Percentiles rank a stretch among this genome's conserved stretches.
phyloP scores from a whole-genome alignment of 2,113 vertebrate species.

The Paratilapia polleni region DNA sequence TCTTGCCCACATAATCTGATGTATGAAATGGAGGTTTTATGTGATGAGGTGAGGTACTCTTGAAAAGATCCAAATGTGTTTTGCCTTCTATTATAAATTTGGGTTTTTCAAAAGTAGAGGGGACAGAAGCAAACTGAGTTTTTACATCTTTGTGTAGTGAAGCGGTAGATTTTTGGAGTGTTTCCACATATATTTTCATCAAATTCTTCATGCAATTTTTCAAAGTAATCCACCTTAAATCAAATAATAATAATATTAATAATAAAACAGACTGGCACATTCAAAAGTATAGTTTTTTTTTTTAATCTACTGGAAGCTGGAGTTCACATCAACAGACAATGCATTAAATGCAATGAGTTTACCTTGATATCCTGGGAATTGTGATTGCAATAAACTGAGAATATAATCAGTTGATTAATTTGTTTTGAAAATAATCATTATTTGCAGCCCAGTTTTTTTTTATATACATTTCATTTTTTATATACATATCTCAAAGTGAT shows the following conservation, averaged over 20 bases:
- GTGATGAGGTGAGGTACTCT: background rate
- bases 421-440: background rate
- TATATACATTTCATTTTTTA: background rate
- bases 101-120: slow-evolving; percentile 5
- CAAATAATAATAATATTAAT: too few relatives aligned
- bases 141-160: background rate
- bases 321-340: background rate
- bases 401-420: background rate
- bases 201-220: background rate
- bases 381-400: background rate
- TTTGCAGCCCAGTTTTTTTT: background rate
- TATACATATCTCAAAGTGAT: background rate
- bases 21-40: slow-evolving; percentile 1
- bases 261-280: too few relatives aligned
- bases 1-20: slow-evolving; percentile 10
- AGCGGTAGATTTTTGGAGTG: background rate
- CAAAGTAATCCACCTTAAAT: background rate
- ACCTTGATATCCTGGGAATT: background rate
- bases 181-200: background rate
- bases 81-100: slow-evolving; percentile 6
- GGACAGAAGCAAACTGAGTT: background rate
- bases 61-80: slow-evolving; percentile 20
- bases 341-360: background rate
- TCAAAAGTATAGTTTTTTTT: too few relatives aligned
- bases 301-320: rapidly evolving